These are phyloP conservation scores for Temnothorax rugatulus DNA, from an alignment of 2,888 invertebrate species.

Conservation along the genomic window DNA sequence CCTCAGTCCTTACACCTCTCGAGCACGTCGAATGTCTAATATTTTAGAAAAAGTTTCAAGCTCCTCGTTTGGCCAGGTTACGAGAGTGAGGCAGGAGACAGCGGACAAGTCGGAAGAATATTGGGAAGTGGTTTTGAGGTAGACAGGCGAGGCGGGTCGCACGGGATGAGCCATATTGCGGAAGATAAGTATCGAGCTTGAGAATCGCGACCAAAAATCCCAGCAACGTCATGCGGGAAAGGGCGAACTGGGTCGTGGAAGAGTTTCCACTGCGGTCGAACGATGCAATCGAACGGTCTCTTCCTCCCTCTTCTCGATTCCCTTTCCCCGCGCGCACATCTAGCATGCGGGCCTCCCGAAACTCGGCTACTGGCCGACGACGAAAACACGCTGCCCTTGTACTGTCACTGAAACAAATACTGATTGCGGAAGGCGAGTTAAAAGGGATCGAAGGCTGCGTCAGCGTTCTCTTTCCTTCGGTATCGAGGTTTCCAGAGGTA, in stretches of 20 bases:
- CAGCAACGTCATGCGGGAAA: conserved; percentile 72
- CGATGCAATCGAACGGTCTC: conserved; percentile 67
- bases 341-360: conserved; percentile 68
- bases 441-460: conserved; percentile 60
- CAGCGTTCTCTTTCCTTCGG: conserved; percentile 66
- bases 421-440: conserved; percentile 49
- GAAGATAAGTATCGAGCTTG: conserved; percentile 72
- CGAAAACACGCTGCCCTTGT: conserved; percentile 81
- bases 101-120: conserved; percentile 78
- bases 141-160: conserved; percentile 54
- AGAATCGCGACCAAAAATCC: conserved; percentile 77
- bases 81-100: conserved; percentile 64
- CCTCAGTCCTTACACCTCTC: conserved; percentile 46
- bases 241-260: conserved; percentile 78
- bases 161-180: conserved; percentile 64
- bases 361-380: conserved; percentile 76
- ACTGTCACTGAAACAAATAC: conserved; percentile 75
- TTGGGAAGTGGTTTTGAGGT: conserved; percentile 43
- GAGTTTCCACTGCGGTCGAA: conserved; percentile 71
- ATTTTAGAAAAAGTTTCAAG: conserved; percentile 76
- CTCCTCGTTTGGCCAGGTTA: conserved; percentile 56
- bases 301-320: conserved; percentile 23
- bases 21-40: conserved; percentile 69
- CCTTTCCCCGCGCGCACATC: conserved; percentile 55
- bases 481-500: conserved; percentile 63